Evolutionary conservation across 2,113 vertebrate genomes (phyloP).

Genomic region (Chelonoidis abingdonii): DNA sequence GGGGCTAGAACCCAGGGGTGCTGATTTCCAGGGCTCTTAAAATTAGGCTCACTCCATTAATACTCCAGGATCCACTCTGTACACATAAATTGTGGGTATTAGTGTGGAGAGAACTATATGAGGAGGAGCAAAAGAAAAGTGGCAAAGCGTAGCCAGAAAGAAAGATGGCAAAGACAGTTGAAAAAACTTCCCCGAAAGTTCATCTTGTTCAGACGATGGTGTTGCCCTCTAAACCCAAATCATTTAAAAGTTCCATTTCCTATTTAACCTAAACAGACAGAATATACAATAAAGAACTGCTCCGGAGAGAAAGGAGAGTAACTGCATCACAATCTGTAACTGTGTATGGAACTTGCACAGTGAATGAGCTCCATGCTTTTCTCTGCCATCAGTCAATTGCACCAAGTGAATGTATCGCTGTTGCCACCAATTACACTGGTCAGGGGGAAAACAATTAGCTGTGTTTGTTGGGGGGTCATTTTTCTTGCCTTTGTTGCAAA

Average conservation of each 20-base stretch:
- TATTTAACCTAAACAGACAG: too few species aligned
- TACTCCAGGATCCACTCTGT: not conserved
- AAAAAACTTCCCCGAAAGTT: not conserved
- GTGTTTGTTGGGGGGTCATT: not conserved
- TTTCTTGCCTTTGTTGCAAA: not conserved
- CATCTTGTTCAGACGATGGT: not conserved
- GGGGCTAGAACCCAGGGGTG: not conserved
- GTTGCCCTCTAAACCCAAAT: not conserved
- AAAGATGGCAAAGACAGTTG: not conserved
- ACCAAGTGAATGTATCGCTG: not conserved
- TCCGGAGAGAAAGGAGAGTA: not conserved
- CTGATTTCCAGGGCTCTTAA: not conserved
- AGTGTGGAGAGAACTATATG: not conserved
- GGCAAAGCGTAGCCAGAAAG: not conserved
- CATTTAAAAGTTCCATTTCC: not conserved
- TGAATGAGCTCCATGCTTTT: not conserved
- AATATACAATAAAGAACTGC: not conserved
- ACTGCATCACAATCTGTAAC: not conserved
- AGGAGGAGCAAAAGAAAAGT: not conserved
- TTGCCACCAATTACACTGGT: rapidly evolving
- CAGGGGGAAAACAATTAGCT: not conserved
- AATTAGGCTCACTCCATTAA: rapidly evolving
- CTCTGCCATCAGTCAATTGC: not conserved
- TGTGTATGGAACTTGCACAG: not conserved
- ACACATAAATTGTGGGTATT: not conserved